These are phyloP conservation scores for Lasioglossum zephyrum DNA, from an alignment of 2,888 invertebrate genomes.

Conservation along the genomic window DNA sequence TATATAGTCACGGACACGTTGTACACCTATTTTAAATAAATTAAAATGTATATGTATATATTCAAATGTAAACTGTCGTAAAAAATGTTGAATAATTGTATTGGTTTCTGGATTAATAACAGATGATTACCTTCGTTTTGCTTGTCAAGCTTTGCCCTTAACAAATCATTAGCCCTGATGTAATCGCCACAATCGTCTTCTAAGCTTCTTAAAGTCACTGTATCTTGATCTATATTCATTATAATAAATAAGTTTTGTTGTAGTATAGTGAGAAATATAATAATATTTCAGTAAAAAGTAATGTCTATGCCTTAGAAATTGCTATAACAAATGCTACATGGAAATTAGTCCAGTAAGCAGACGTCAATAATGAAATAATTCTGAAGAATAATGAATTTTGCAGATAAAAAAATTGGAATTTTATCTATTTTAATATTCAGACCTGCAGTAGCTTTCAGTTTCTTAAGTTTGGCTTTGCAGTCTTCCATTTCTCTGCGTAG, in stretches of 20 bases:
- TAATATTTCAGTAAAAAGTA: constrained; percentile 10
- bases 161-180: constrained; percentile 72
- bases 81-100: background rate
- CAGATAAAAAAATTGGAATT: constrained; percentile 1
- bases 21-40: constrained; percentile 64
- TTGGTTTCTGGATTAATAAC: background rate
- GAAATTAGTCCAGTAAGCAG: background rate
- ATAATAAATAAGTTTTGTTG: constrained; percentile 32
- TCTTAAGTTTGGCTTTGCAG: background rate
- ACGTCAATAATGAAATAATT: background rate
- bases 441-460: constrained; percentile 33
- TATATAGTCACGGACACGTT: constrained; percentile 71
- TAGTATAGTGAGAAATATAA: background rate
- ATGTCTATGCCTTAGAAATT: background rate
- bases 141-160: constrained; percentile 68
- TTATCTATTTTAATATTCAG: constrained; percentile 15
- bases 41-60: background rate
- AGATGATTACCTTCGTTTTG: constrained; percentile 73
- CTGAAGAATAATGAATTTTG: background rate
- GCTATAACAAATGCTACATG: background rate
- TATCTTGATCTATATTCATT: constrained; percentile 38
- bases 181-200: constrained; percentile 68
- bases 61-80: background rate
- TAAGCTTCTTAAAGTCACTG: constrained; percentile 31
- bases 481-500: background rate